Conservation (phyloP, 2,113 vertebrate genomes). For the Gallinago paraguaiae region DNA sequence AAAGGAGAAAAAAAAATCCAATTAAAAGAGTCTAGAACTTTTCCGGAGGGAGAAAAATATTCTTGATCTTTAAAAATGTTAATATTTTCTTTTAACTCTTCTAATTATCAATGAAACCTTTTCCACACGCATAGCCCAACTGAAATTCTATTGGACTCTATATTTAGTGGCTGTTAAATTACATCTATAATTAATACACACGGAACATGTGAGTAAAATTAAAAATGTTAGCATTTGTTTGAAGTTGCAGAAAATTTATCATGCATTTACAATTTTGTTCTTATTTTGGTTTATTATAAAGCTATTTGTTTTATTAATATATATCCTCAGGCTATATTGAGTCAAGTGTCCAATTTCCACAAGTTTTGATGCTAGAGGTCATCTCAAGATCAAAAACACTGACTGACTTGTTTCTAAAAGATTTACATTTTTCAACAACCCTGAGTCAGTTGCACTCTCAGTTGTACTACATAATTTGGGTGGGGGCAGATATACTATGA, state of each 20-base stretch:
- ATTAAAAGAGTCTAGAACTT: background rate
- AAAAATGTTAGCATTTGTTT: slow-evolving; percentile 2
- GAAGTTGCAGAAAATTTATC: background rate
- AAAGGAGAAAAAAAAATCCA: background rate
- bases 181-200: background rate
- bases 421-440: background rate
- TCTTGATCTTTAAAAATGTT: background rate
- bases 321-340: background rate
- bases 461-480: background rate
- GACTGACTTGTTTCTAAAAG: background rate
- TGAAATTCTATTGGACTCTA: background rate
- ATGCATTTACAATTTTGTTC: background rate
- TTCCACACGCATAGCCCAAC: background rate
- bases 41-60: background rate
- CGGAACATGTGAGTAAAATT: background rate
- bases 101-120: background rate
- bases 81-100: background rate
- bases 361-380: background rate
- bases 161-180: background rate
- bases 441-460: background rate
- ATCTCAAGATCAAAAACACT: background rate
- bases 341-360: background rate
- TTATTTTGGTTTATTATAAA: background rate
- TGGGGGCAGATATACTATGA: background rate
- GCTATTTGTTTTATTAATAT: background rate